Percentiles rank a stretch among this genome's conserved stretches.
Evolutionary conservation across 2,797 vertebrate genomes (phyloP).

Genomic region (Lagocephalus sceleratus): DNA sequence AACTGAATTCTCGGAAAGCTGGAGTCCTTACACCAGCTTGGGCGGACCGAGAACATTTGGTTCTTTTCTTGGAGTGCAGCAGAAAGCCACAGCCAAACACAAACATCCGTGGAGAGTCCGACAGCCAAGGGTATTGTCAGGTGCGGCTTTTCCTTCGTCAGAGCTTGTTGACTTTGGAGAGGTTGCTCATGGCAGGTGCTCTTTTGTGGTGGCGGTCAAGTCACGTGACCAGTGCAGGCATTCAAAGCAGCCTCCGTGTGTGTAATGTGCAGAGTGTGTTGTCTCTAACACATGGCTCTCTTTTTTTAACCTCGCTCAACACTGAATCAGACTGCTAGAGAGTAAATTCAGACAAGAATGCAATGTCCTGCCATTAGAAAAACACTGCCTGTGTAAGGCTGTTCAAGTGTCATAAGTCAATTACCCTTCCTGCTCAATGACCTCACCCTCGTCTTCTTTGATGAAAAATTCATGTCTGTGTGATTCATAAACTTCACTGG

Average conservation of each 20-base stretch:
- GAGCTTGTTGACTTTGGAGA: conserved; percentile 49
- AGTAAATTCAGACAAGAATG: no score
- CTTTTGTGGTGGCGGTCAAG: conserved; percentile 14
- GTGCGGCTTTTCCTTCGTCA: conserved; percentile 41
- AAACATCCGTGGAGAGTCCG: conserved; percentile 41
- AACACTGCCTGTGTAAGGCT: no score
- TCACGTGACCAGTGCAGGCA: conserved; percentile 35
- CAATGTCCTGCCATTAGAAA: not conserved
- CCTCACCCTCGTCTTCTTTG: no score
- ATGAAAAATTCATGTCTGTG: no score
- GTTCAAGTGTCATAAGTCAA: no score
- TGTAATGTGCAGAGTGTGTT: conserved; percentile 36
- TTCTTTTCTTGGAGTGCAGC: conserved; percentile 47
- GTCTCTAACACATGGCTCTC: not conserved
- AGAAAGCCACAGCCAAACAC: conserved; percentile 39
- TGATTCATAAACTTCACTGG: no score
- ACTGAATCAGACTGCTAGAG: no score
- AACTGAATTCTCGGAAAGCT: conserved; percentile 59
- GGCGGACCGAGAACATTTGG: conserved; percentile 52
- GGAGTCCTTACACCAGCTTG: conserved; percentile 50
- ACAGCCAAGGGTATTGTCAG: conserved; percentile 61
- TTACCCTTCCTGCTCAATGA: no score
- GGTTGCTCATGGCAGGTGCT: conserved; percentile 48
- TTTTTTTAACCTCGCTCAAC: not conserved
- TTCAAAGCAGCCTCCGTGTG: conserved; percentile 44